Conservation (phyloP, 2,797 vertebrate genomes). For the Atherinosoma microstoma region DNA sequence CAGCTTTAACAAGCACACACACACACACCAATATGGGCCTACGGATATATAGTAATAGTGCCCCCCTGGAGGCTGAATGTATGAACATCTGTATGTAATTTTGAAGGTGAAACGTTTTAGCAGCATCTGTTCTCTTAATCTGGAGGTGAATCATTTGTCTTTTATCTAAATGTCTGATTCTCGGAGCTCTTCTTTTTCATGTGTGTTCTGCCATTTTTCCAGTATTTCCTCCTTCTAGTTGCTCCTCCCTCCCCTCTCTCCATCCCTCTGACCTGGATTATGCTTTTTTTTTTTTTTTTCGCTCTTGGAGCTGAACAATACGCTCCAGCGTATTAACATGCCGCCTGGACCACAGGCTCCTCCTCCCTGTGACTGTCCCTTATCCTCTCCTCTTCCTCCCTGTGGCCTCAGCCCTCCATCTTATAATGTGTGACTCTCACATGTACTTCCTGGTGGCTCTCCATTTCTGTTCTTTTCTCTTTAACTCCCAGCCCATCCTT, state of each 20-base stretch:
- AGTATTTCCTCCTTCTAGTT: background rate
- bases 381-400: constrained; percentile 35
- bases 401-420: constrained; percentile 60
- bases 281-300: constrained; percentile 22
- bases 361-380: constrained; percentile 34
- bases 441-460: constrained; percentile 38
- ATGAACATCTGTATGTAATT: constrained; percentile 17
- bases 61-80: constrained; percentile 17
- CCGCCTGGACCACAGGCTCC: constrained; percentile 49
- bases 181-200: constrained; percentile 50
- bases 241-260: constrained; percentile 5
- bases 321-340: constrained; percentile 63
- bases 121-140: constrained; percentile 1
- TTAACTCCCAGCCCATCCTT: constrained; percentile 20
- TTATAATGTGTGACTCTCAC: constrained; percentile 34
- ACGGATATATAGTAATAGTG: background rate
- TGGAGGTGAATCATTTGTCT: constrained; percentile 27
- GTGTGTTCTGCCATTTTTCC: constrained; percentile 18
- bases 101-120: constrained; percentile 29
- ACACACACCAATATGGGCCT: constrained; percentile 17
- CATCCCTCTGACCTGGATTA: constrained; percentile 77
- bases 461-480: constrained; percentile 31
- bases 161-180: constrained; percentile 48
- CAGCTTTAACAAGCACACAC: constrained; percentile 44
- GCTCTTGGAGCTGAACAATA: constrained; percentile 73